A percentile compares a stretch with the other conserved stretches of the same genome.
These are phyloP conservation scores for Theodoxus fluviatilis DNA, from an alignment of 2,888 invertebrate species.

Conservation along the genomic window DNA sequence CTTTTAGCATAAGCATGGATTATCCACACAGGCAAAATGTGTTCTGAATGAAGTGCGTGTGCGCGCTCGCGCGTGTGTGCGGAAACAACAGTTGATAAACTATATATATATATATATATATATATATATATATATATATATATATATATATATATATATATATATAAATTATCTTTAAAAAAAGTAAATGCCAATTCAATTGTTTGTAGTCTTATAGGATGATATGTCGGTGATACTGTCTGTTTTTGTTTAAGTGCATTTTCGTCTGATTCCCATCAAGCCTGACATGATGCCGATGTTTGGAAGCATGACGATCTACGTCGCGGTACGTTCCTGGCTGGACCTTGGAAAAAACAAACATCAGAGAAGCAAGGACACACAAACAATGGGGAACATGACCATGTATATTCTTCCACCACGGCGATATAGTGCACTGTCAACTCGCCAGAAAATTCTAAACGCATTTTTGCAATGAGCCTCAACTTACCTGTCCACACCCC, in stretches of 20 bases:
- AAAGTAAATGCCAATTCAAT: background rate
- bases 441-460: too few species aligned
- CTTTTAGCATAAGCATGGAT: too few species aligned
- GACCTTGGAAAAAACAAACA: too few species aligned
- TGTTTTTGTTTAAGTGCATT: conserved; percentile 75
- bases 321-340: conserved; percentile 69
- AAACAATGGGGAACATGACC: too few species aligned
- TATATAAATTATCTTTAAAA: background rate
- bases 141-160: background rate
- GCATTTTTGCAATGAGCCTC: too few species aligned
- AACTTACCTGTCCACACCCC: too few species aligned
- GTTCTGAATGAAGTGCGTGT: too few species aligned
- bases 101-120: background rate
- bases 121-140: background rate
- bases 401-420: too few species aligned
- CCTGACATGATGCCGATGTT: conserved; percentile 90
- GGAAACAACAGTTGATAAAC: background rate
- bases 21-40: too few species aligned
- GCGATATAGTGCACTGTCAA: too few species aligned
- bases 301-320: conserved; percentile 88
- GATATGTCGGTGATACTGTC: too few species aligned
- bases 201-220: background rate
- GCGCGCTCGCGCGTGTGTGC: background rate
- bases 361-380: too few species aligned
- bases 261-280: conserved; percentile 90